phyloP scores from a whole-genome alignment of 2,888 invertebrate genomes.

The Eristalis arbustorum region DNA sequence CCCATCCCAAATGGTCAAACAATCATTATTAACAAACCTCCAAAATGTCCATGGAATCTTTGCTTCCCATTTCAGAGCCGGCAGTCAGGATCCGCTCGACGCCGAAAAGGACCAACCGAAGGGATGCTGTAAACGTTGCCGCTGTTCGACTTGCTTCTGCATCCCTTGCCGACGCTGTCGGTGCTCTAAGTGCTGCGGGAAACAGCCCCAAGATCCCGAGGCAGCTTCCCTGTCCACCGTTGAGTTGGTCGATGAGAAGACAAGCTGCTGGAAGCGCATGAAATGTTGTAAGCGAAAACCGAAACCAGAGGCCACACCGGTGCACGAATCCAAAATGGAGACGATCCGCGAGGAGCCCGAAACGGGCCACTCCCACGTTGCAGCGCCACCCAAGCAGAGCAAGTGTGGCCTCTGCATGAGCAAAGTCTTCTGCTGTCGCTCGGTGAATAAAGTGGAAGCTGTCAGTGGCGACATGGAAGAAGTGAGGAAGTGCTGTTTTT shows the following conservation, averaged over 20 bases:
- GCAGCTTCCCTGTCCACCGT: slow-evolving; percentile 74
- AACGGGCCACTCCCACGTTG: slow-evolving; percentile 30
- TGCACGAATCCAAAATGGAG: slow-evolving; percentile 68
- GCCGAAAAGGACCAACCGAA: slow-evolving; percentile 72
- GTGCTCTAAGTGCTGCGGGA: slow-evolving; percentile 77
- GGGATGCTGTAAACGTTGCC: slow-evolving; percentile 75
- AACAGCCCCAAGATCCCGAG: slow-evolving; percentile 72
- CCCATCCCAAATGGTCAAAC: neutral
- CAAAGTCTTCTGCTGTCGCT: slow-evolving; percentile 79
- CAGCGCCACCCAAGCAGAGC: slow-evolving; percentile 72
- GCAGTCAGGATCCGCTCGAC: slow-evolving; percentile 78
- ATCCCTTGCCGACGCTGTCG: slow-evolving; percentile 79
- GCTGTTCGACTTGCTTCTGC: slow-evolving; percentile 75
- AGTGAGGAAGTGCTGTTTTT: slow-evolving; percentile 78
- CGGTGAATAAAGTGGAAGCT: slow-evolving; percentile 79
- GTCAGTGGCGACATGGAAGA: slow-evolving; percentile 76
- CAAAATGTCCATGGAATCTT: neutral
- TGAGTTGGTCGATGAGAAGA: slow-evolving; percentile 76
- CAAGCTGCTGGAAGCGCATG: slow-evolving; percentile 77
- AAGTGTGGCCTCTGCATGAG: slow-evolving; percentile 78
- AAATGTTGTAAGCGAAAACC: slow-evolving; percentile 80
- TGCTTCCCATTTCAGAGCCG: slow-evolving; percentile 72
- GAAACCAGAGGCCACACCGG: slow-evolving; percentile 77
- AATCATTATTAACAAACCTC: neutral
- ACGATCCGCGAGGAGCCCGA: slow-evolving; percentile 71